These are phyloP conservation scores for Sialia sialis DNA, from an alignment of 2,113 vertebrate genomes.

Conservation along the genomic window DNA sequence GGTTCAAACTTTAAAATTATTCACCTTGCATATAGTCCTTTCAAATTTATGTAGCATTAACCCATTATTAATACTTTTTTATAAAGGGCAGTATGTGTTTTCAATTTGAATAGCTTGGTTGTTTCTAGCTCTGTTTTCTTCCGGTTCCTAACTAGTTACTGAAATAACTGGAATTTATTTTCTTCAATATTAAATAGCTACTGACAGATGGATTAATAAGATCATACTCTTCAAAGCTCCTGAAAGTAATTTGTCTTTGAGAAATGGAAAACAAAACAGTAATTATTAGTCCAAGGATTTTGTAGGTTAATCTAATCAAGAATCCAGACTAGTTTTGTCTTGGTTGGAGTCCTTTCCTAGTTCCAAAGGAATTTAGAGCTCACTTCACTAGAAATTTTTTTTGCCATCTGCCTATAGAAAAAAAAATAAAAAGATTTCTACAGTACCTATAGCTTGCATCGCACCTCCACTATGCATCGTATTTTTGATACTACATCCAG, in stretches of 20 bases:
- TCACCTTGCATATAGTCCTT: neutral
- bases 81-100: neutral
- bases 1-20: neutral
- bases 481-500: neutral
- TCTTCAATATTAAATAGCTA: neutral
- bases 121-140: neutral
- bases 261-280: neutral
- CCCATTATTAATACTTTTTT: neutral
- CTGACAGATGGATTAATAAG: neutral
- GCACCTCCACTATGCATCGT: neutral
- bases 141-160: neutral
- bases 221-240: neutral
- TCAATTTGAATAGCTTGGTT: neutral
- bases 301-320: conserved; percentile 24
- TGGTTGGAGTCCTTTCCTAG: neutral
- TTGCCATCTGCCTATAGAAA: neutral
- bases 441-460: neutral
- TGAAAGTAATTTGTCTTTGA: neutral
- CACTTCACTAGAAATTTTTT: neutral
- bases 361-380: conserved; percentile 12
- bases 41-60: neutral
- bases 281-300: conserved; percentile 10
- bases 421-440: neutral
- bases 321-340: neutral
- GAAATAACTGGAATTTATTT: neutral